Conservation (phyloP, 2,797 vertebrate species). For the Gouania willdenowi region DNA sequence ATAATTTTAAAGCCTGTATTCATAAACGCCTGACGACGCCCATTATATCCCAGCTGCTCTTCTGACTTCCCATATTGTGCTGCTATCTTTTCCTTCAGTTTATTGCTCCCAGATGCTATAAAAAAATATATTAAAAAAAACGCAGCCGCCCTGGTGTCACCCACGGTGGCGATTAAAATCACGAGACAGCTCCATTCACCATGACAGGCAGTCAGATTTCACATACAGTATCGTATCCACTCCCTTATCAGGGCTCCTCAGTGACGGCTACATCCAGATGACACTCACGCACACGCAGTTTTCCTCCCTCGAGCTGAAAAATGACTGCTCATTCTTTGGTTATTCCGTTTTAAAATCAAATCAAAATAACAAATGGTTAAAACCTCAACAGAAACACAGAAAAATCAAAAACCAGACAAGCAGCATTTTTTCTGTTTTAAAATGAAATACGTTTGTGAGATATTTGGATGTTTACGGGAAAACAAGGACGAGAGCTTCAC, state of each 20-base stretch:
- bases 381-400: no score
- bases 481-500: no score
- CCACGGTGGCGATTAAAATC: conserved; percentile 55
- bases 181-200: conserved; percentile 31
- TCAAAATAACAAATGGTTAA: no score
- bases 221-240: conserved; percentile 32
- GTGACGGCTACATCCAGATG: conserved; percentile 29
- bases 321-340: conserved; percentile 31
- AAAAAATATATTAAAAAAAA: no score
- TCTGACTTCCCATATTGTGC: conserved; percentile 28
- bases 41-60: conserved; percentile 14
- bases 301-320: conserved; percentile 30
- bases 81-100: conserved; percentile 31
- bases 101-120: conserved; percentile 58
- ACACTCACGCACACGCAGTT: conserved; percentile 4
- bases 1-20: conserved; percentile 23
- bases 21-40: conserved; percentile 30
- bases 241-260: conserved; percentile 40
- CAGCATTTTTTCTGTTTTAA: no score
- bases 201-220: conserved; percentile 52
- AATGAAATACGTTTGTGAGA: no score
- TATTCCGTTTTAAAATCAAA: no score
- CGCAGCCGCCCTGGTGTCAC: conserved; percentile 41
- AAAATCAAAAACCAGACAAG: no score
- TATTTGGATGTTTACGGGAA: no score